Evolutionary conservation across 2,888 invertebrate species (phyloP), one percentile per base, ranked within the genome.

Genomic region (Tenthredo notha): DNA sequence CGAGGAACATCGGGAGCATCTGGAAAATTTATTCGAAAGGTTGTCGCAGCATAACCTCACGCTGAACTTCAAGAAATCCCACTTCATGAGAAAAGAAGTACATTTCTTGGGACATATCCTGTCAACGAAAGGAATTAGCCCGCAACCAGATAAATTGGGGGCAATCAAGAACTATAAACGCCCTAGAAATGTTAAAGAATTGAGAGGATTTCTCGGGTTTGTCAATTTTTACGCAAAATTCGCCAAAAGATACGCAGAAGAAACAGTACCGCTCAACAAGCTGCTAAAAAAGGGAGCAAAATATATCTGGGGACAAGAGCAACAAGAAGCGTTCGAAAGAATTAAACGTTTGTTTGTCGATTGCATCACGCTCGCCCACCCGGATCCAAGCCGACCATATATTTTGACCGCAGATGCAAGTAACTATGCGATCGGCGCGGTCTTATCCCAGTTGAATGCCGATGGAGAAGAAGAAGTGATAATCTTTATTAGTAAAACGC

Each of bases 71-170:
- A 67, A 83, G 5, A 90, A 90, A 86, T 89, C 86, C 6, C 21
- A 85, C n/a, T 89, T 90, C 83, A 84, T 88, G 15, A 74, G 85
- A 43, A 21, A 78, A 0, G 87, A 87, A 75, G 84, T 89, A 6
- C 87, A 87, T 12, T 89, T 90, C 37, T 61, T 90, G n/a, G 89
- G 89, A 2, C 88, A 90, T 61, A 87, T 88, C 2, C 83, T 90
- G 0, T 84, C 85, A 0, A 5, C 75, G 0, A 72, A 86, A 15
- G 89, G 89, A 0, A 86, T 89, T 0, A 33, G 21, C 1, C 86
- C 88, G 0, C 88, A 90, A 43, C 87, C 87, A 6, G 86, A 87
- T 4, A 89, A 89, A 77, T 37, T 87, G 9, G 40, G 74, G 21
- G 84, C 86, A 15, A 86, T 90, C 5, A 72, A 87, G 18, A 33